Evolutionary conservation across 2,113 vertebrate genomes (phyloP).

Genomic region (Leucopternis melanops): DNA sequence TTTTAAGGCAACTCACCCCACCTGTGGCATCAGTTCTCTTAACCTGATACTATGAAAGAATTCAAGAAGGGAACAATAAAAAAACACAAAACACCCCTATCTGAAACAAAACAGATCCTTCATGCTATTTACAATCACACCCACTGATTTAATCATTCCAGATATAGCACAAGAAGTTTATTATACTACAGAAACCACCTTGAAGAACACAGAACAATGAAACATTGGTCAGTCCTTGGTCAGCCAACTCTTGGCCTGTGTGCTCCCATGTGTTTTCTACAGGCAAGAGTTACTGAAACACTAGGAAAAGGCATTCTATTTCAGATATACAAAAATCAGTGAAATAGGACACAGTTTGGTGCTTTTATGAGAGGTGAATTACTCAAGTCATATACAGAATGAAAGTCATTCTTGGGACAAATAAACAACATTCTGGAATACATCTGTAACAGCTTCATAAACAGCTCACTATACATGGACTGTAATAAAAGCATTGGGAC

Average conservation of each 20-base stretch:
- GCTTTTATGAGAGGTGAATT: background rate
- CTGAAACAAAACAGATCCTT: background rate
- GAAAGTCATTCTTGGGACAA: background rate
- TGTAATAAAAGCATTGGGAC: background rate
- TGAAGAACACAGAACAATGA: background rate
- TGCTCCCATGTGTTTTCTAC: background rate
- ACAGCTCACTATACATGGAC: background rate
- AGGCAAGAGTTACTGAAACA: background rate
- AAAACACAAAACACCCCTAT: background rate
- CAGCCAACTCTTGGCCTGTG: background rate
- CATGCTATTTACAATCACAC: background rate
- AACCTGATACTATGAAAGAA: background rate
- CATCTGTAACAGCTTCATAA: background rate
- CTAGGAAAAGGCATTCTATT: background rate
- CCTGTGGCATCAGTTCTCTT: background rate
- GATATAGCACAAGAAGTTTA: background rate
- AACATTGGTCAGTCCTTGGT: background rate
- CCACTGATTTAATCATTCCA: background rate
- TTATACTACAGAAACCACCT: background rate
- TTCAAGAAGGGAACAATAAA: background rate
- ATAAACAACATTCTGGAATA: conserved; percentile 9
- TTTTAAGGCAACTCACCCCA: background rate
- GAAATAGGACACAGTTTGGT: background rate
- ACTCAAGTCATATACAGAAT: background rate
- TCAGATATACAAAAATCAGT: background rate